Base-by-base conservation (phyloP, 2,113 vertebrate species). In the Pachycephala philippinensis region DNA sequence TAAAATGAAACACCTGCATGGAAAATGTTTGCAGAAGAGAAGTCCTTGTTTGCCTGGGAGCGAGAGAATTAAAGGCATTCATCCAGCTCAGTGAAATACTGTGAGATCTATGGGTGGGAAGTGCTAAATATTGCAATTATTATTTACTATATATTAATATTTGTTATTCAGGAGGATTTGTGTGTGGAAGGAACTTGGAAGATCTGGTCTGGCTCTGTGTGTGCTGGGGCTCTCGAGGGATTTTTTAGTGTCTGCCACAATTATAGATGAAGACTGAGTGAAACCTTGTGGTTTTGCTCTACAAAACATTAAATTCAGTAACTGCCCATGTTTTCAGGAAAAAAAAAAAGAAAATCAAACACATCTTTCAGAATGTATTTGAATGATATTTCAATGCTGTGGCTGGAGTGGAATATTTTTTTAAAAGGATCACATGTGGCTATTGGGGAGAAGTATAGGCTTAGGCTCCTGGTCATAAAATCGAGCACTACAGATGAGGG, bases 101-200 rank as follows among this genome's bases (percentile, higher is more conserved):
- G 2, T 54, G 89, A 90, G 52, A 89, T 71, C 47, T 78, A 66
- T 30, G 65, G 54, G 31, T 72, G 84, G 65, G 54, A 94, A 93
- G 89, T 79, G 77, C 64, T 94, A 91, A 87, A 74, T 35, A 79
- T 60, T 78, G 27, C 77, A 89, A 65, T 85, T 76, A 91, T 84
- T 94, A 93, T 95, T 95, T 91, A 91, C 84, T 93, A 44, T 87
- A 69, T 89, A 82, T 94, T 93, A 87, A 87, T 93, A 94, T 93
- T 87, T 89, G 53, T 56, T 94, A 59, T 91, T 94, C 45, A 49
- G 75, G 56, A 81, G 56, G 75, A 81, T 89, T 95, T 85, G 24
- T 50, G 49, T 65, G 84, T 72, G 45, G 80, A 85, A 66, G 37
- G 63, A 90, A 68, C 60, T 84, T 72, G 82, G 59, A 94, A 77